Conservation (phyloP, 1,140 invertebrate species). For the Solenopsis fugax region DNA sequence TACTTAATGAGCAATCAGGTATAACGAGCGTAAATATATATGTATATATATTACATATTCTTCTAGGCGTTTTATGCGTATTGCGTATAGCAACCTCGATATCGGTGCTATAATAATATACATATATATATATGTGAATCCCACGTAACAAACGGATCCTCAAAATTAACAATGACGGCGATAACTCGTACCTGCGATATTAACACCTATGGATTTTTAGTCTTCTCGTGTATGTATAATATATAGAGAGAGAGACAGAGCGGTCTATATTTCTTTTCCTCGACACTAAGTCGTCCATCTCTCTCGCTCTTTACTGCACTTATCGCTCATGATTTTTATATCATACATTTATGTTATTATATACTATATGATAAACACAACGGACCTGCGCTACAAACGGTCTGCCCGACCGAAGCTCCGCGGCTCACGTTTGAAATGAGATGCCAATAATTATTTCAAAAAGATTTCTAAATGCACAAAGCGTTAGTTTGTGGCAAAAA, state of each 20-base stretch:
- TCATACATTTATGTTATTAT: slow-evolving; percentile 75
- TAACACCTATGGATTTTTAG: slow-evolving; percentile 71
- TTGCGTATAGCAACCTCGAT: slow-evolving; percentile 26
- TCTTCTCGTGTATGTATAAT: slow-evolving; percentile 68
- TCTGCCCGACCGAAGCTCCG: slow-evolving; percentile 48
- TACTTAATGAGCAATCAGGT: slow-evolving; percentile 57
- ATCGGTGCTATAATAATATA: slow-evolving; percentile 27
- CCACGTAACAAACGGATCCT: slow-evolving; percentile 50
- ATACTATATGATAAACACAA: slow-evolving; percentile 86
- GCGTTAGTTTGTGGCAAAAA: too few relatives aligned
- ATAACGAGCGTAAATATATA: slow-evolving; percentile 61
- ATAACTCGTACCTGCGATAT: slow-evolving; percentile 69
- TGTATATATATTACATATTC: slow-evolving; percentile 16
- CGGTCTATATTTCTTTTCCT: neutral
- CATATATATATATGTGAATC: slow-evolving; percentile 41
- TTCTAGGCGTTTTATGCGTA: slow-evolving; percentile 64
- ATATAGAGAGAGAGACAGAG: slow-evolving; percentile 50
- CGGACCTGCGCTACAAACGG: slow-evolving; percentile 74
- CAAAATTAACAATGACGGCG: slow-evolving; percentile 60
- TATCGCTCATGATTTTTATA: slow-evolving; percentile 60
- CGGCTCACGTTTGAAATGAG: slow-evolving; percentile 19
- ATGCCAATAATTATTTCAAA: neutral
- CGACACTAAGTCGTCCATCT: slow-evolving; percentile 52
- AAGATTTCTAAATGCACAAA: neutral
- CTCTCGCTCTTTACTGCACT: slow-evolving; percentile 53